Evolutionary conservation across 2,113 vertebrate genomes (phyloP).

Genomic region (Mormoops blainvillei): DNA sequence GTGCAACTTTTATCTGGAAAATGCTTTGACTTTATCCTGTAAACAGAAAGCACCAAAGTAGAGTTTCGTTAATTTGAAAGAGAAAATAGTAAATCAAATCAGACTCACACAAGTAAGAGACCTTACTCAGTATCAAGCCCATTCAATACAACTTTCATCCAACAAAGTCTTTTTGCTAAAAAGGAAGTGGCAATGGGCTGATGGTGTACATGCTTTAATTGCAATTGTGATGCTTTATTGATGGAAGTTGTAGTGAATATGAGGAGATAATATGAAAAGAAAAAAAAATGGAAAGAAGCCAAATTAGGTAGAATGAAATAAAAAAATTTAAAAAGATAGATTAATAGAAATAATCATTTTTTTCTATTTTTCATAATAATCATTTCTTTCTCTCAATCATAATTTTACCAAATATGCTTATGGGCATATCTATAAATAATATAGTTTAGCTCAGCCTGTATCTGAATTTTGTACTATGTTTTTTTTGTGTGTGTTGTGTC

Average conservation of each 20-base stretch:
- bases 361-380: not conserved
- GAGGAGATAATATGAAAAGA: not conserved
- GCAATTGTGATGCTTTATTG: not conserved
- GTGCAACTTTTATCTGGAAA: not conserved
- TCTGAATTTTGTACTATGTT: not conserved
- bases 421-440: not conserved
- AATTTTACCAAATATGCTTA: not conserved
- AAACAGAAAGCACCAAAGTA: not conserved
- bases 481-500: not conserved
- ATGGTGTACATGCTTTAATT: not conserved
- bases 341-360: not conserved
- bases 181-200: not conserved
- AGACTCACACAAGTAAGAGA: not conserved
- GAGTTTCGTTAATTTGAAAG: not conserved
- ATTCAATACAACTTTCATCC: not conserved
- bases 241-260: not conserved
- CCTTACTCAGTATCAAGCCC: not conserved
- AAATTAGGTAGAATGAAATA: not conserved
- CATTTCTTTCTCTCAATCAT: not conserved
- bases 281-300: not conserved
- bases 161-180: not conserved
- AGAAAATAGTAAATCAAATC: not conserved
- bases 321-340: not conserved
- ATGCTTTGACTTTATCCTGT: not conserved
- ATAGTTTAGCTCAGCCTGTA: not conserved